phyloP scores from a whole-genome alignment of 2,113 vertebrate species.

The Nibea albiflora region DNA sequence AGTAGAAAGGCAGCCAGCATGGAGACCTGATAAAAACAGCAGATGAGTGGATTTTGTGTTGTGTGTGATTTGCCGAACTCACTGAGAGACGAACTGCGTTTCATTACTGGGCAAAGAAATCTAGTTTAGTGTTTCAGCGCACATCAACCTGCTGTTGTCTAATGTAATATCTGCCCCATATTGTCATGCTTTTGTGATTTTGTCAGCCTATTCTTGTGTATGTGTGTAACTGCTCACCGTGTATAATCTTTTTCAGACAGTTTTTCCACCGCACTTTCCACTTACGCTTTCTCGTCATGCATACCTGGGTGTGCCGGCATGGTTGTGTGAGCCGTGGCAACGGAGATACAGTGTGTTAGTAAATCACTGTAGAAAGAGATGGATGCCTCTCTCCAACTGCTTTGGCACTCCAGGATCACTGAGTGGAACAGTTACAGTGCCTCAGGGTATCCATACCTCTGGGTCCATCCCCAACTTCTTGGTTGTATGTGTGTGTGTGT shows the following conservation, averaged over 20 bases:
- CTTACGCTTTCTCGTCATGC: conserved; percentile 42
- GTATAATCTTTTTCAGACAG: conserved; percentile 48
- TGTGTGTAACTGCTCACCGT: conserved; percentile 6
- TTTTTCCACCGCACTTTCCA: conserved; percentile 35
- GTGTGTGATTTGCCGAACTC: conserved; percentile 22
- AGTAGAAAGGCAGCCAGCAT: conserved; percentile 11
- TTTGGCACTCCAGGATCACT: conserved; percentile 67
- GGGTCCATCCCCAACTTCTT: conserved; percentile 39
- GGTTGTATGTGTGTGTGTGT: conserved; percentile 15
- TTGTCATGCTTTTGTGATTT: conserved; percentile 44
- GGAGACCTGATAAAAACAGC: conserved; percentile 51
- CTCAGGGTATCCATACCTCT: conserved; percentile 59
- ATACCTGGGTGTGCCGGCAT: conserved; percentile 51
- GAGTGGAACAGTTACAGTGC: conserved; percentile 72
- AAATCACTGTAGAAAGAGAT: conserved; percentile 78
- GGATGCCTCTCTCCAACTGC: conserved; percentile 64
- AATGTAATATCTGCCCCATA: conserved; percentile 27
- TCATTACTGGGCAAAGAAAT: conserved; percentile 44
- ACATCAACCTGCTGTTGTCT: conserved; percentile 65
- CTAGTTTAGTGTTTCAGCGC: conserved; percentile 39
- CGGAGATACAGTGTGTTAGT: conserved; percentile 70
- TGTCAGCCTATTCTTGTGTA: conserved; percentile 3
- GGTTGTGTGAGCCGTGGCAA: conserved; percentile 41
- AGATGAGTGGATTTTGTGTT: conserved; percentile 63
- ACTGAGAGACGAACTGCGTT: conserved; percentile 36